Evolutionary conservation across 2,797 vertebrate genomes (phyloP).

Genomic region (Erithacus rubecula): DNA sequence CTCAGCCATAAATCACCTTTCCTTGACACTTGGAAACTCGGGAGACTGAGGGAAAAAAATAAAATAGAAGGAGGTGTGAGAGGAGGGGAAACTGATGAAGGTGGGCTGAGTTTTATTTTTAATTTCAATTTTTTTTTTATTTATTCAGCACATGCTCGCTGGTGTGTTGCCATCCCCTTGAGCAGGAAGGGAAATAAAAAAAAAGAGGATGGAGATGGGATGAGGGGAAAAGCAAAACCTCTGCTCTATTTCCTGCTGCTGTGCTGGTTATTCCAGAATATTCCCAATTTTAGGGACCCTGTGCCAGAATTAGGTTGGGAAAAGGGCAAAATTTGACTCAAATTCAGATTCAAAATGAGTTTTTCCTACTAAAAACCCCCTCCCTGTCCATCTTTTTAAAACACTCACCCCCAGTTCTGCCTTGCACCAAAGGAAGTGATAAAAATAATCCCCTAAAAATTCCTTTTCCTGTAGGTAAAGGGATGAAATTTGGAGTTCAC

Average conservation of each 20-base stretch:
- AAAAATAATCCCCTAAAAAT: neutral
- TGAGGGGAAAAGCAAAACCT: neutral
- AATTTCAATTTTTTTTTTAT: neutral
- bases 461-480: neutral
- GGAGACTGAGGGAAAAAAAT: neutral
- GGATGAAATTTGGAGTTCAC: neutral
- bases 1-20: neutral
- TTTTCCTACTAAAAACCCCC: neutral
- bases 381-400: neutral
- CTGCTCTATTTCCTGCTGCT: conserved; percentile 3
- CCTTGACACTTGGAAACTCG: neutral
- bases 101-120: neutral
- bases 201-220: neutral
- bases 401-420: neutral
- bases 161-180: neutral
- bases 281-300: neutral
- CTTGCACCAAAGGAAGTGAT: neutral
- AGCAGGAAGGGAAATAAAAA: neutral
- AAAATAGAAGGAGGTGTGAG: neutral
- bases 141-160: neutral
- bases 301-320: neutral
- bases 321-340: neutral
- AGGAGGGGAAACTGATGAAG: neutral
- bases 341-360: neutral
- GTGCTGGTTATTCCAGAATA: conserved; percentile 10